Percentiles rank a stretch among this genome's conserved stretches.
phyloP scores from a whole-genome alignment of 64 coral and sea anemone genomes.

The Montipora capricornis region DNA sequence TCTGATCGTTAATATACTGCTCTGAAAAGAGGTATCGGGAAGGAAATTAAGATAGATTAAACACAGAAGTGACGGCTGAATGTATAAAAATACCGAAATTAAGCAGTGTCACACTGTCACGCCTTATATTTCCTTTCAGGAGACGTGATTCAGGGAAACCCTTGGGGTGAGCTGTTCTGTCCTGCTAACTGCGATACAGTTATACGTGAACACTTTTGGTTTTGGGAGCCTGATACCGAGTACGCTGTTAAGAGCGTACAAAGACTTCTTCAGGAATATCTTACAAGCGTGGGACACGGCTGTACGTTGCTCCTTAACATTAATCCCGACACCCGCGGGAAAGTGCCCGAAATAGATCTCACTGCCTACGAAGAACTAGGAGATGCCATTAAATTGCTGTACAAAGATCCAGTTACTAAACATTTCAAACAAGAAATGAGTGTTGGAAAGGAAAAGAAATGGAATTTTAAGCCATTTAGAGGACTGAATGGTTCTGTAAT shows the following conservation, averaged over 20 bases:
- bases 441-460: slow-evolving; percentile 4
- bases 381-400: slow-evolving; percentile 44
- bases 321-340: slow-evolving; percentile 64
- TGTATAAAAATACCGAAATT: background rate
- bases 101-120: too few relatives aligned
- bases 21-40: too few relatives aligned
- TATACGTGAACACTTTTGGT: slow-evolving; percentile 71
- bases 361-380: slow-evolving; percentile 37
- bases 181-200: slow-evolving; percentile 75
- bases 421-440: background rate
- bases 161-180: slow-evolving; percentile 53
- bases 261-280: slow-evolving; percentile 54
- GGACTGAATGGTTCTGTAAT: slow-evolving; percentile 50
- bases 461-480: background rate
- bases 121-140: background rate
- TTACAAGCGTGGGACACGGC: slow-evolving; percentile 68
- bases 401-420: slow-evolving; percentile 48
- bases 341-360: slow-evolving; percentile 58
- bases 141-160: slow-evolving; percentile 27
- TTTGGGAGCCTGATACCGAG: slow-evolving; percentile 62
- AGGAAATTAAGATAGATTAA: too few relatives aligned
- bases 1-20: too few relatives aligned
- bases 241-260: slow-evolving; percentile 29
- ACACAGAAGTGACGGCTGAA: background rate
- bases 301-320: slow-evolving; percentile 64